These are phyloP conservation scores for Molorchus minor DNA, from an alignment of 2,888 invertebrate species.

Conservation along the genomic window DNA sequence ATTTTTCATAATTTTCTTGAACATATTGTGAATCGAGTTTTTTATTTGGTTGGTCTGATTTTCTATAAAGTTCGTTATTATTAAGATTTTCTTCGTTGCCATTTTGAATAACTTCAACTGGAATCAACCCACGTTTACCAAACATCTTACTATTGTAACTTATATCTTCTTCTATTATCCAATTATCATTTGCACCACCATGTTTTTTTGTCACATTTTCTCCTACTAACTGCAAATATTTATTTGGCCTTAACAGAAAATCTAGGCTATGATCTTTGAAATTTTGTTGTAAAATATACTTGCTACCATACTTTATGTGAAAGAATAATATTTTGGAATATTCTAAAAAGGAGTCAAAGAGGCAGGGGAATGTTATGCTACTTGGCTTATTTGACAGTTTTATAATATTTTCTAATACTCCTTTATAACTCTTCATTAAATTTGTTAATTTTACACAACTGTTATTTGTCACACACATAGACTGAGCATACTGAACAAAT, in stretches of 20 bases:
- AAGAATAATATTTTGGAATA: slow-evolving; percentile 46
- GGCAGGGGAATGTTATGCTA: slow-evolving; percentile 38
- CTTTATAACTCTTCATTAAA: slow-evolving; percentile 43
- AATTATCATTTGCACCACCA: slow-evolving; percentile 53
- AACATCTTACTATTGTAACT: slow-evolving; percentile 16
- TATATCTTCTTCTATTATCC: slow-evolving; percentile 39
- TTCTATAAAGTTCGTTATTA: background rate
- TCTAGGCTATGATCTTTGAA: slow-evolving; percentile 37
- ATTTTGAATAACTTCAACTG: slow-evolving; percentile 22
- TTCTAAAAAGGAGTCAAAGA: slow-evolving; percentile 55
- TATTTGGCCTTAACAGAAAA: slow-evolving; percentile 50
- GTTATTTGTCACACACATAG: slow-evolving; percentile 37
- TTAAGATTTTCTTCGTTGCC: slow-evolving; percentile 14
- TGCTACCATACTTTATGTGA: slow-evolving; percentile 24
- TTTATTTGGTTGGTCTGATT: background rate
- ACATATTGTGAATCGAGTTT: slow-evolving; percentile 5
- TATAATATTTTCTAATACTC: slow-evolving; percentile 44
- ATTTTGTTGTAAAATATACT: slow-evolving; percentile 17
- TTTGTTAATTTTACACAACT: slow-evolving; percentile 34
- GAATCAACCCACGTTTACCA: slow-evolving; percentile 15
- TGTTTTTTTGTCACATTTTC: slow-evolving; percentile 43
- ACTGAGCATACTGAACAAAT: slow-evolving; percentile 55
- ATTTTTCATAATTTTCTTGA: slow-evolving; percentile 19
- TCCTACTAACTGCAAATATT: slow-evolving; percentile 47
- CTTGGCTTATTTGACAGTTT: slow-evolving; percentile 32